Base-by-base conservation (phyloP, 2,797 vertebrate species). In the Melanotaenia pygmaea region DNA sequence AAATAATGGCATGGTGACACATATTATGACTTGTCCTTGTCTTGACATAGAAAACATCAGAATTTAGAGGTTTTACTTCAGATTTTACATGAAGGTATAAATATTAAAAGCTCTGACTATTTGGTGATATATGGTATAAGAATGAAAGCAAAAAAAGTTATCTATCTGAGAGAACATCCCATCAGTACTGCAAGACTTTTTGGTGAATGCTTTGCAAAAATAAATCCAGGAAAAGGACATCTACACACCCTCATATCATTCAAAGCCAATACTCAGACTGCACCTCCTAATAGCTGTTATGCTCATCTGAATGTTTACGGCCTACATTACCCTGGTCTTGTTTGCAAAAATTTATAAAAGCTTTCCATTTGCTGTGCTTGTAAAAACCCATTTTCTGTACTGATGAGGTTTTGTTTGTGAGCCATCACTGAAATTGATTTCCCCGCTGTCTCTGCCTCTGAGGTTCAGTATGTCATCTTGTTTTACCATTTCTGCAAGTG, bases 381-480 rank as follows among this genome's bases (percentile, higher is more conserved):
- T 84, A 76, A 80, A 88, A 84, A 83, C 65, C 38, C 57, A 86
- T 84, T 86, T 77, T 82, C 70, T 82, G 47, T 28, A 62, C 76
- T 86, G 83, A 89, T 90, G 84, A 83, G 76, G 66, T 79, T 88
- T 85, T 86, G 67, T 86, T 86, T 76, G 72, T 43, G 74, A 84
- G 64, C 56, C 34, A 70, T 79, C 81, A 59, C 38, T 81, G 69
- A 82, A 82, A 88, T 84, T 75, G 81, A 84, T 87, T 83, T 79
- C 58, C 70, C 67, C 28, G 32, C 68, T 65, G 58, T 78, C 79
- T 87, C 57, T 56, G 58, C 72, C 64, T 74, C 73, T 72, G 34
- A 37, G 60, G 74, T 72, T 77, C 70, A 72, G 69, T 61, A 10
- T 82, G 81, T 79, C n/a, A 34, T 60, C 67, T 43, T 50, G 59